phyloP scores from a whole-genome alignment of 2,797 vertebrate genomes.

The Myiothlypis chrysogaster region DNA sequence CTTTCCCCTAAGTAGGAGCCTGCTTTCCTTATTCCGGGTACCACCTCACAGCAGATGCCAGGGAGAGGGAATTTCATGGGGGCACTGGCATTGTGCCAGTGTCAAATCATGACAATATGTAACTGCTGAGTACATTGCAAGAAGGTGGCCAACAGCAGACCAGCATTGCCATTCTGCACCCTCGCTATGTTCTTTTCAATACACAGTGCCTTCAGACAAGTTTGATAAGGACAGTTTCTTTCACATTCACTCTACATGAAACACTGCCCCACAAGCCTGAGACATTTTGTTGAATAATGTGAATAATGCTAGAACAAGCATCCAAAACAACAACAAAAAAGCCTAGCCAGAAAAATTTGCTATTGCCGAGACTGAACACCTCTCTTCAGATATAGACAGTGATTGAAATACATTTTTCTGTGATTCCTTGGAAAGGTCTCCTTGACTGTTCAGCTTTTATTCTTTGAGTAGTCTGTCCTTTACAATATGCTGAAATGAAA shows the following conservation, averaged over 20 bases:
- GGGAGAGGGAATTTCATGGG: too few species aligned
- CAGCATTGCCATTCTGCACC: rapidly evolving
- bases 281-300: background rate
- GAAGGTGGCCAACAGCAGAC: background rate
- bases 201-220: rapidly evolving
- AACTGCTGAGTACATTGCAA: background rate
- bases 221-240: background rate
- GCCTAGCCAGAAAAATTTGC: background rate
- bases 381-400: background rate
- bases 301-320: background rate
- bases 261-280: background rate
- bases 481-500: background rate
- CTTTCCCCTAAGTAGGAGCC: too few species aligned
- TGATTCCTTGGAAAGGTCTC: background rate
- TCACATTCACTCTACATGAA: background rate
- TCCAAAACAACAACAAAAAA: background rate
- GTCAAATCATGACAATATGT: background rate
- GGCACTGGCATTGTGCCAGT: too few species aligned
- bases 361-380: background rate
- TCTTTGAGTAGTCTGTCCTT: background rate
- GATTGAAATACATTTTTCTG: background rate
- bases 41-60: too few species aligned
- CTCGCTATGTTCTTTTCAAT: background rate
- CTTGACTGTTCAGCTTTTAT: background rate
- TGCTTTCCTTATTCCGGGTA: too few species aligned